A percentile compares a stretch with the other conserved stretches of the same genome.
These are phyloP conservation scores for Empis stercorea DNA, from an alignment of 2,888 invertebrate species.

Conservation along the genomic window DNA sequence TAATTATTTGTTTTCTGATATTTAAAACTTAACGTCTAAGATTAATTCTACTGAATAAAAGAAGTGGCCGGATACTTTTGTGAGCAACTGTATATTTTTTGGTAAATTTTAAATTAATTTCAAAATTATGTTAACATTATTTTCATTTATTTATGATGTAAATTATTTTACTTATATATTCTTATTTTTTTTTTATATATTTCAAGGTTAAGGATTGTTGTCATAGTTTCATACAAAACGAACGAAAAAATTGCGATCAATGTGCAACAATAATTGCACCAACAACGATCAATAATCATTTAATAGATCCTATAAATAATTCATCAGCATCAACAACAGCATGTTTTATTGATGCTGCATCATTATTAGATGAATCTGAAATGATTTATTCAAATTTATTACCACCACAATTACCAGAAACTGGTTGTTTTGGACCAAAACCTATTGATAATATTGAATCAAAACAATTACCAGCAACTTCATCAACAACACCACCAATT, in stretches of 20 bases:
- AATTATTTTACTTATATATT: no score
- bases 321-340: conserved; percentile 30
- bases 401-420: conserved; percentile 5
- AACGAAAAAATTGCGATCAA: conserved; percentile 25
- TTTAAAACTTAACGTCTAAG: no score
- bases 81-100: no score
- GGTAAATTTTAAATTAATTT: no score
- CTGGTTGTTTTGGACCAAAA: conserved; percentile 5
- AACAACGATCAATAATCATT: conserved; percentile 7
- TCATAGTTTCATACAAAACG: conserved; percentile 36
- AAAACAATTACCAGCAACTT: background rate
- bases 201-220: conserved; percentile 27
- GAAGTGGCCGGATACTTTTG: no score
- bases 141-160: no score
- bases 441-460: background rate
- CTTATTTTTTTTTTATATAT: background rate
- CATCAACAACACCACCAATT: background rate
- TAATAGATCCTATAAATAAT: background rate
- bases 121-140: no score
- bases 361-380: conserved; percentile 57
- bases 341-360: conserved; percentile 69
- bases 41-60: no score
- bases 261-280: conserved; percentile 8
- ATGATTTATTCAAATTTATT: conserved; percentile 23
- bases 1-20: no score